phyloP scores from a whole-genome alignment of 2,113 vertebrate genomes.

The Coracopsis vasa region DNA sequence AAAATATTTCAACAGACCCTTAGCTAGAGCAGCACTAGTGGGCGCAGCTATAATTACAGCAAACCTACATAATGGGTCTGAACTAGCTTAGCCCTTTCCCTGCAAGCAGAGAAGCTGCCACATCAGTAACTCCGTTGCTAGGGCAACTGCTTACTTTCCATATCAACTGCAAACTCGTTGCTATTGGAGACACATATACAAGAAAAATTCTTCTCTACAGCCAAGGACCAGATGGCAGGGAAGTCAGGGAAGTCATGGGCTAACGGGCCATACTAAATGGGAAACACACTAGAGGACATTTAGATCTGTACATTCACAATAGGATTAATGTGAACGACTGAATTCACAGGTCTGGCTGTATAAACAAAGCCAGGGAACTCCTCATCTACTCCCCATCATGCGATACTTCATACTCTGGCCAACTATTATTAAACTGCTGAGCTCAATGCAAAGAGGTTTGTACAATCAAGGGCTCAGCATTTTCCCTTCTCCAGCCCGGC shows the following conservation, averaged over 20 bases:
- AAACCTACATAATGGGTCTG: slow-evolving; percentile 48
- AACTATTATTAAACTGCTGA: slow-evolving; percentile 59
- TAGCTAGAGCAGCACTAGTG: slow-evolving; percentile 11
- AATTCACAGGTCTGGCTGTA: slow-evolving; percentile 37
- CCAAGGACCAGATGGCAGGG: slow-evolving; percentile 91
- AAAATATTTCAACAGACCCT: neutral
- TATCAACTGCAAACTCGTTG: slow-evolving; percentile 93
- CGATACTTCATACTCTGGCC: slow-evolving; percentile 20
- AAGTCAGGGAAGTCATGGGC: slow-evolving; percentile 78
- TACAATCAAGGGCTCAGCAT: slow-evolving; percentile 17
- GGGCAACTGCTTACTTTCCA: slow-evolving; percentile 95
- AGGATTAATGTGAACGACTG: slow-evolving; percentile 29
- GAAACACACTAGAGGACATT: slow-evolving; percentile 44
- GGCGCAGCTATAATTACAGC: slow-evolving; percentile 45
- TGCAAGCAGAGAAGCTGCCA: slow-evolving; percentile 77
- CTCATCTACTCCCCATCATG: slow-evolving; percentile 4
- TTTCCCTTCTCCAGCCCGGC: neutral
- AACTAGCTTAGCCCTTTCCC: slow-evolving; percentile 70
- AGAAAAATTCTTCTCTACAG: slow-evolving; percentile 88
- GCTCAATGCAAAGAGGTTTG: slow-evolving; percentile 37
- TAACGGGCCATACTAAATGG: slow-evolving; percentile 62
- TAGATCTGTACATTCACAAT: neutral
- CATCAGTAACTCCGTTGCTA: slow-evolving; percentile 94
- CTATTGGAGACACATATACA: slow-evolving; percentile 94
- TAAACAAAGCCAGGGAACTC: slow-evolving; percentile 48